Conservation (phyloP, 2,113 vertebrate species). For the Nicator chloris region DNA sequence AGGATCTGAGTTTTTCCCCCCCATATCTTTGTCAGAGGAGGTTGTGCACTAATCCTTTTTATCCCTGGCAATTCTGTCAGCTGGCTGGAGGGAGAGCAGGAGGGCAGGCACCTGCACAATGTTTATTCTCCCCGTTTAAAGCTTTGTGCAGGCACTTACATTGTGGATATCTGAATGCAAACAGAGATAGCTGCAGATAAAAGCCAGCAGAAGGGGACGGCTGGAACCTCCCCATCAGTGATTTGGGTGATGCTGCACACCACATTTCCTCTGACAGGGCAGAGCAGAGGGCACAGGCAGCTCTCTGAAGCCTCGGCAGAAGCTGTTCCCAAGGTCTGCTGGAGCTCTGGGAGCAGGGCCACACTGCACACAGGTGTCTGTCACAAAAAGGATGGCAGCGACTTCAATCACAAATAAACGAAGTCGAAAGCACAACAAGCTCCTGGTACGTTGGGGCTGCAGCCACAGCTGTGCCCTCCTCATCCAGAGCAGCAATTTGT, state of each 20-base stretch:
- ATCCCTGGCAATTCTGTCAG: not conserved
- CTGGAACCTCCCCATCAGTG: not conserved
- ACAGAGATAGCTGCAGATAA: not conserved
- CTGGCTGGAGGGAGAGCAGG: not conserved
- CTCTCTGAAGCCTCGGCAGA: not conserved
- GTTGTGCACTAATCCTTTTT: not conserved
- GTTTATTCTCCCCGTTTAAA: not conserved
- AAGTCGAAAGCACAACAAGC: not conserved
- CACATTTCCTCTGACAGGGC: not conserved
- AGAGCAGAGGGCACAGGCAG: not conserved
- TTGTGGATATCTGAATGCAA: not conserved
- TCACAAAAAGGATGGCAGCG: not conserved
- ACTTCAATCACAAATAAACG: not conserved
- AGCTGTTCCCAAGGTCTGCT: not conserved
- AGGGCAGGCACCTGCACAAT: not conserved
- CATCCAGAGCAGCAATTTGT: not conserved
- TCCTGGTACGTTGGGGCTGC: not conserved
- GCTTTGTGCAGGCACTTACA: not conserved
- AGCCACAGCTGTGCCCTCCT: not conserved
- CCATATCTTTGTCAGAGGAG: not conserved
- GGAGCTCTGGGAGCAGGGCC: not conserved
- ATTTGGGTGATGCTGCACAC: not conserved
- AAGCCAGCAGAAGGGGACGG: not conserved
- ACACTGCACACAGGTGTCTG: not conserved
- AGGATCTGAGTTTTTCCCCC: not conserved